These are phyloP conservation scores for Candidula unifasciata DNA, from an alignment of 2,888 invertebrate genomes.

Conservation along the genomic window DNA sequence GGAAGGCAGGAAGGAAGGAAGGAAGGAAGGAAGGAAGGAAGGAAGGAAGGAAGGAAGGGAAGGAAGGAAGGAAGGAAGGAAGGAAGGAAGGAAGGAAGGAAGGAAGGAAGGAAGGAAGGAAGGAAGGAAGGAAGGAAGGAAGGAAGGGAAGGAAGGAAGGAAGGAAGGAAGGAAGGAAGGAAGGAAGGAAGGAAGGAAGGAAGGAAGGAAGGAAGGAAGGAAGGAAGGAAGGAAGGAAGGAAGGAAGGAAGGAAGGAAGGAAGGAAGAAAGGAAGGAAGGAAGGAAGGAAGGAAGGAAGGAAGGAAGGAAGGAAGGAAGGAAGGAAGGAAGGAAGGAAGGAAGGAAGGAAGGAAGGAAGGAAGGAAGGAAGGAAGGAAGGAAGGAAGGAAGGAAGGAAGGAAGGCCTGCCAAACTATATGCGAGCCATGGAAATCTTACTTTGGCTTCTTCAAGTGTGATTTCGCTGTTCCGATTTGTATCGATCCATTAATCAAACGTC, in stretches of 20 bases:
- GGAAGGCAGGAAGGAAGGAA: constrained; percentile 47
- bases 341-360: constrained; percentile 7
- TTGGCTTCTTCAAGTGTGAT: not conserved
- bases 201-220: too few species aligned
- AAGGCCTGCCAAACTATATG: too few species aligned
- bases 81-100: constrained; percentile 49
- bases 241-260: constrained; percentile 27
- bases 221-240: constrained; percentile 35
- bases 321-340: not conserved
- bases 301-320: not conserved
- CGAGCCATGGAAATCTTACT: too few species aligned
- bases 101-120: constrained; percentile 50
- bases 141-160: constrained; percentile 13
- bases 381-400: too few species aligned
- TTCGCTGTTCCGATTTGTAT: too few species aligned
- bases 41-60: not conserved
- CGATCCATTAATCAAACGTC: too few species aligned
- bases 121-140: constrained; percentile 50
- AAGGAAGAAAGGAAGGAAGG: too few species aligned
- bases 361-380: constrained; percentile 6
- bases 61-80: constrained; percentile 44
- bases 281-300: too few species aligned
- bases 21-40: constrained; percentile 43
- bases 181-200: constrained; percentile 19
- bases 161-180: constrained; percentile 29